Base-by-base conservation (phyloP, 2,888 invertebrate species). In the Himalopsyche kuldschensis region DNA sequence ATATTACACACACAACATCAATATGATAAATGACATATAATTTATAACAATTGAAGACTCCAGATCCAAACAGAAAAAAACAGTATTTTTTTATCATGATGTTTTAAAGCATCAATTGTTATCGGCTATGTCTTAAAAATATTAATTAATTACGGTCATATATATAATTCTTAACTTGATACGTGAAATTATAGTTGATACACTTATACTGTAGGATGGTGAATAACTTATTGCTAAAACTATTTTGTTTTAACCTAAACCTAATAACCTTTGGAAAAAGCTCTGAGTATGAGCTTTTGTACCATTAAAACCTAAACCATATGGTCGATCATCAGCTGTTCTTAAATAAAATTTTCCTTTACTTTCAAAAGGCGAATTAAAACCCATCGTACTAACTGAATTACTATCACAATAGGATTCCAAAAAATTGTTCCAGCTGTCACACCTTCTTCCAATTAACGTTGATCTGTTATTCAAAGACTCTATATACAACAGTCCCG, bases 311-410 rank as follows among this genome's bases (percentile, higher is more conserved):
- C 91, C 91, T 24, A 92, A 89, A 27, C 90, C 91, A 81, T 88
- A 91, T 10, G 92, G 92, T 32, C 90, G 86, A 79, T 87, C 88
- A 3, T 89, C 87, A 30, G 89, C 87, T 35, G 92, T 92, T 32
- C 91, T 89, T 86, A 92, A 88, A 87, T 90, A 92, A 88, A 89
- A 92, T 63, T 89, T 88, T n/a, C 92, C 92, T 4, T 90, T 89
- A n/a, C 89, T 89, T n/a, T 87, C 86, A 32, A 87, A 87, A 32
- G 91, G 90, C 47, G 91, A 91, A n/a, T 91, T 91, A 84, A 90
- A 92, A 55, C 92, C 92, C 41, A 92, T 86, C 30, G 91, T 89
- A 76, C 91, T 90, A 75, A 88, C 89, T 41, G 89, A 87, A 55
- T 89, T 88, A 85, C 87, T 87, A 82, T 89, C 89, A 88, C 92